Percentiles rank a stretch among this genome's conserved stretches.
Evolutionary conservation across 2,113 vertebrate species (phyloP).

Genomic region (Athene cunicularia): DNA sequence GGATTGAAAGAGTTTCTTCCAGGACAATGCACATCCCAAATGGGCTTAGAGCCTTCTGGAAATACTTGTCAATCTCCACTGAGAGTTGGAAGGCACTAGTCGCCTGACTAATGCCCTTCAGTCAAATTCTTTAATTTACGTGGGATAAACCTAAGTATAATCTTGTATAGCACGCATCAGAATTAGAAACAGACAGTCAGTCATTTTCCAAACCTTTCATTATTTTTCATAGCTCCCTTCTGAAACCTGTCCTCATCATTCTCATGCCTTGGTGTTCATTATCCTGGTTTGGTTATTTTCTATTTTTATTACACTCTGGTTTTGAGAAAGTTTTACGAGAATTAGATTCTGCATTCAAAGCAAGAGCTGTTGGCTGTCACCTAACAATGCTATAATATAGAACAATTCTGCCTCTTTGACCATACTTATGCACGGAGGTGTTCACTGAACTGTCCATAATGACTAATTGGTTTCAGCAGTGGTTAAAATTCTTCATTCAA

Average conservation of each 20-base stretch:
- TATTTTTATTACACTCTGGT: not conserved
- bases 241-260: not conserved
- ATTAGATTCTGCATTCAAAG: not conserved
- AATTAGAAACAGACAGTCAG: not conserved
- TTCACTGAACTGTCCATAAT: not conserved
- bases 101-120: not conserved
- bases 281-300: not conserved
- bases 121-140: not conserved
- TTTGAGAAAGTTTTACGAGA: not conserved
- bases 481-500: not conserved
- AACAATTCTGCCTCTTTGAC: not conserved
- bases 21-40: not conserved
- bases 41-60: not conserved
- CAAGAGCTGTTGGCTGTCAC: not conserved
- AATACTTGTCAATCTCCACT: not conserved
- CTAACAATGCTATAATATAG: not conserved
- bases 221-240: not conserved
- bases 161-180: not conserved
- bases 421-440: not conserved
- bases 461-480: not conserved
- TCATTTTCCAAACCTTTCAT: not conserved
- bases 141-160: not conserved
- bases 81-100: not conserved
- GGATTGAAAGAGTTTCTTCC: conserved; percentile 23
- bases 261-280: not conserved